Base-by-base conservation (phyloP, 53 echinoderm and acorn worm genomes). In the Hippasteria phrygiana region DNA sequence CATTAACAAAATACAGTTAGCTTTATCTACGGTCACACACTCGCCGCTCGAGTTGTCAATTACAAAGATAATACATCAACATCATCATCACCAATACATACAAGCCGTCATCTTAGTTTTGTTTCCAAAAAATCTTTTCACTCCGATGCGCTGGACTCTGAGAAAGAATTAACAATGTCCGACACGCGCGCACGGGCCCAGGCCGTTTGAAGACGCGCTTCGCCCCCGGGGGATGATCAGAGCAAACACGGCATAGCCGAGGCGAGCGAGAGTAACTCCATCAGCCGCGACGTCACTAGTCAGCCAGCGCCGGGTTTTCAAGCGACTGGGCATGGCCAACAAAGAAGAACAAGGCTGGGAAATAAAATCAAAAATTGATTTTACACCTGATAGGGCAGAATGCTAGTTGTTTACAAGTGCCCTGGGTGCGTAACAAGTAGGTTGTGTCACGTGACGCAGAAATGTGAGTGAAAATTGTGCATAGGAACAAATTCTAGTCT, bases 1-100 rank as follows among this genome's bases (percentile, higher is more conserved):
- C 18, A 65, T 81, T 43, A 81, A 64, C 72, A 40, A 40, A 40
- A 11, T 5, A 59, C 55, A 36, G 53, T 62, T 54, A 34, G 42
- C 20, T 43, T 81, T 65, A 81, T 81, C 65, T 31, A 65, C 33
- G 81, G 65, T 65, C 66, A 72, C 22, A 28, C 38, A 29, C 10
- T 81, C 29, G 37, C 26, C 31, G 81, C 81, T 43, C 65, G 64
- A 63, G 32, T 81, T 27, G 64, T 64, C 81, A 81, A 81, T 81
- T 63, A 65, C 63, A 64, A 41, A 65, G 81, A 81, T 81, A 81
- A 80, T 51, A 65, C 45, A 56, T 81, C 81, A 81, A 46, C 81
- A 63, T 22, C 81, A 59, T 59, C 59, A 80, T 80, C 59, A 41
- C 55, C 78, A 12, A 6, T n/a, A 33, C 7, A 38, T 18, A 32